Base-by-base conservation (phyloP, 2,113 vertebrate genomes). In the Callocephalon fimbriatum region DNA sequence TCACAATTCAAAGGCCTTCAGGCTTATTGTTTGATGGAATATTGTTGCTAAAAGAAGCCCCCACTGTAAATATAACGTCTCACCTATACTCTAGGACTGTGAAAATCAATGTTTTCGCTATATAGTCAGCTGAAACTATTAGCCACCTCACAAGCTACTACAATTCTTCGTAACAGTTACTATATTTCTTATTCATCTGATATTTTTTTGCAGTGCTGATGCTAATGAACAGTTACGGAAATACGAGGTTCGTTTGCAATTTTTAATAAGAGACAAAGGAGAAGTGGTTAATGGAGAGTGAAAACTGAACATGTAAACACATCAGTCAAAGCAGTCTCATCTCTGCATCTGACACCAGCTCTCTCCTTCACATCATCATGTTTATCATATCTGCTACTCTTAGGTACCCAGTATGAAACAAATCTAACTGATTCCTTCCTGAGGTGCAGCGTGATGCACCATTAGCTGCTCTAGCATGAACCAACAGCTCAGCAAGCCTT, bases 401-500 rank as follows among this genome's bases (percentile, higher is more conserved):
- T 58, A 35, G 42, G 26, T 66, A 27, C 10, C 0, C 0, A 2
- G 3, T 47, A 29, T 35, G 37, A 58, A 66, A 61, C 26, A 13
- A 72, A 27, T 40, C 77, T 40, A 73, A 2, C n/a, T 8, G 4
- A 26, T 58, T 78, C 67, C 59, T 84, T 62, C 45, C 76, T 21
- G 54, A 58, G 63, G 23, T 1, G 1, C 0, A 0, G 32, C 3
- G 2, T 1, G 0, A 32, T 59, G 47, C 63, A 35, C 53, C 4
- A 0, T 66, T 90, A 42, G 40, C 63, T 93, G 66, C 56, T 58
- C 32, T 58, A 71, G 45, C 20, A 27, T 12, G 61, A 86, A 13
- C 61, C 73, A 65, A 27, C 40, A 88, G 48, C 35, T 48, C 63
- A 59, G 42, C 15, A 58, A 91, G 13, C 37, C 38, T 71, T 59